Evolutionary conservation across 2,888 invertebrate genomes (phyloP), one percentile per base, ranked within the genome.

Genomic region (Crepidodera aurea): DNA sequence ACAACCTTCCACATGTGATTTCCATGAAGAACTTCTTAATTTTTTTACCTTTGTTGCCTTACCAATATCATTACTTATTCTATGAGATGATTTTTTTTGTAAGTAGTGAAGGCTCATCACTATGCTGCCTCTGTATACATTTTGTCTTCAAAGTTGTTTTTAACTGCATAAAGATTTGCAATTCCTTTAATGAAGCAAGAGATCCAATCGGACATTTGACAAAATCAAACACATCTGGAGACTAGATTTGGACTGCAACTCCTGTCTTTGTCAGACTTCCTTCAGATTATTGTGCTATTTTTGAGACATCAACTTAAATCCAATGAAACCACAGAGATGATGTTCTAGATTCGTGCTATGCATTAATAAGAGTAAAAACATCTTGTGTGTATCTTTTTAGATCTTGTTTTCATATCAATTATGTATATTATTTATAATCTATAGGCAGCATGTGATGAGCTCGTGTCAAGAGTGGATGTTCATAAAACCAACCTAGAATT

Each of bases 401-500:
- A 22, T 22, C 22, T 22, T 22, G 22, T 22, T 22, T 22, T 22
- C 22, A 22, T 4, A 22, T 22, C 3, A 22, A 22, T 4, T 34
- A 34, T 34, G 10, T 34, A 34, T 34, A 34, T 34, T 34, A 8
- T 8, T 34, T 12, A 34, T 34, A 13, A 34, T 34, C 34, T 34
- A n/a, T 13, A 42, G 67, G 67, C 67, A 67, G 67, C 67, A 67
- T 63, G 54, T 63, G 67, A 67, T 65, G 67, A 67, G 63, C 61
- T 63, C 56, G 42, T 53, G 42, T 51, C 57, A 51, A 64, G 53
- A 60, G 32, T 56, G 51, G 46, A 48, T 50, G 50, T 50, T 65
- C 40, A 61, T 58, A 56, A 69, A 73, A 75, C 75, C 71, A 75
- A 75, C 74, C 75, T 74, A 71, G 62, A 42, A 66, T 64, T 64